These are phyloP conservation scores for Pharmacophagus antenor DNA, from an alignment of 2,888 invertebrate genomes.

Conservation along the genomic window DNA sequence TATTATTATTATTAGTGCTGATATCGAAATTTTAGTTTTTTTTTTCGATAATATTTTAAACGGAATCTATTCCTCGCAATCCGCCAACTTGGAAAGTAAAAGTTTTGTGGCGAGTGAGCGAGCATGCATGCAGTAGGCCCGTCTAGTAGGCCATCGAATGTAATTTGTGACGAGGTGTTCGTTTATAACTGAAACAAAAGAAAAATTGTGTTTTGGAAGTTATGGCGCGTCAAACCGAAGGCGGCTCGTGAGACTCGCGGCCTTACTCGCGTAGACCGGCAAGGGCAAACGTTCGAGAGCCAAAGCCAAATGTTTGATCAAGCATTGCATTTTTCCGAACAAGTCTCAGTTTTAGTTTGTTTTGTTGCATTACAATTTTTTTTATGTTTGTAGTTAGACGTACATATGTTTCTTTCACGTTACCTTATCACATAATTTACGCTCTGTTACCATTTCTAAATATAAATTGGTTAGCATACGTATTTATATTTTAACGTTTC, in stretches of 20 bases:
- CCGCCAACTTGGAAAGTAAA: conserved; percentile 48
- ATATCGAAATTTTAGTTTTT: conserved; percentile 3
- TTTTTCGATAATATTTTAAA: conserved; percentile 28
- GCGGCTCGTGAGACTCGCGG: conserved; percentile 39
- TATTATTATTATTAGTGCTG: conserved; percentile 21
- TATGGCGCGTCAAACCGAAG: conserved; percentile 36
- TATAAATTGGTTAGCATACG: conserved; percentile 44
- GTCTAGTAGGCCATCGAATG: conserved; percentile 37
- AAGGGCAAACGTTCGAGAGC: conserved; percentile 54
- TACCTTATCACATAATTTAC: conserved; percentile 59
- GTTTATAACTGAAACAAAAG: conserved; percentile 41
- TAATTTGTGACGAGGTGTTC: conserved; percentile 44
- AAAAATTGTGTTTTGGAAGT: conserved; percentile 37
- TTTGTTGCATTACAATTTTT: conserved; percentile 53
- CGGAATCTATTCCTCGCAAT: conserved; percentile 37
- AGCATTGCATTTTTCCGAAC: conserved; percentile 57
- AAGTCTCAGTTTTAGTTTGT: conserved; percentile 63
- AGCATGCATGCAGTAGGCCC: conserved; percentile 31
- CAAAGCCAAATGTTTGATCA: conserved; percentile 54
- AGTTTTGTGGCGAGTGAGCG: conserved; percentile 42
- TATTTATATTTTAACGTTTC: conserved; percentile 31
- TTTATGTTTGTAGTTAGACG: conserved; percentile 54
- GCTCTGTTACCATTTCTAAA: conserved; percentile 69
- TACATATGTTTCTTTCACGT: conserved; percentile 43
- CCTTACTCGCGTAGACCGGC: conserved; percentile 41